Evolutionary conservation across 1,140 invertebrate genomes (phyloP).

Genomic region (Drosophila watanabei): DNA sequence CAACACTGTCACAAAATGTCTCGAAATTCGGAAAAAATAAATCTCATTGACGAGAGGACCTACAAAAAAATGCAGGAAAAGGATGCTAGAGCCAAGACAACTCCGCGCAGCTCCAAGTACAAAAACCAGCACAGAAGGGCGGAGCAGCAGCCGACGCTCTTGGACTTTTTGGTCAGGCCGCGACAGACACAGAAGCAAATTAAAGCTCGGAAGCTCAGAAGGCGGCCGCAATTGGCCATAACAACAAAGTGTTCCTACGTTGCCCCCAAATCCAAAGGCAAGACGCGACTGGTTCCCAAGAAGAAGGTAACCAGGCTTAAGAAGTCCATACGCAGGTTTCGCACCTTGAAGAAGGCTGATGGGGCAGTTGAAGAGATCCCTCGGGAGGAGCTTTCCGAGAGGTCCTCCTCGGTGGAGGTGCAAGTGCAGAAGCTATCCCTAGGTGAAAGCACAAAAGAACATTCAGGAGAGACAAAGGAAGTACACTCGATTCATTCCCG

Average conservation of each 20-base stretch:
- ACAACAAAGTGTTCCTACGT: conserved; percentile 6
- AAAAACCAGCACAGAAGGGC: conserved; percentile 59
- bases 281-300: conserved; percentile 55
- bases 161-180: conserved; percentile 62
- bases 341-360: conserved; percentile 26
- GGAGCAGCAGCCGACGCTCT: conserved; percentile 31
- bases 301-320: conserved; percentile 55
- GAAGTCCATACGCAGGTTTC: conserved; percentile 50
- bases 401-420: background rate
- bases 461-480: background rate
- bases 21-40: conserved; percentile 55
- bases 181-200: conserved; percentile 26
- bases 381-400: background rate
- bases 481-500: conserved; percentile 64
- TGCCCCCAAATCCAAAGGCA: conserved; percentile 59
- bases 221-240: conserved; percentile 21
- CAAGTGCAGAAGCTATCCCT: conserved; percentile 25
- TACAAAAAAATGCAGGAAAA: conserved; percentile 29
- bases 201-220: conserved; percentile 27
- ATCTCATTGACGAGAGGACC: conserved; percentile 47
- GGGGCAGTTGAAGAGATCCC: background rate
- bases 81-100: conserved; percentile 3
- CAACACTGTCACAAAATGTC: conserved; percentile 42
- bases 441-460: background rate
- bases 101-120: conserved; percentile 64